A percentile compares a stretch with the other conserved stretches of the same genome.
Evolutionary conservation across 2,888 invertebrate genomes (phyloP).

Genomic region (Drosophila stalkeri): DNA sequence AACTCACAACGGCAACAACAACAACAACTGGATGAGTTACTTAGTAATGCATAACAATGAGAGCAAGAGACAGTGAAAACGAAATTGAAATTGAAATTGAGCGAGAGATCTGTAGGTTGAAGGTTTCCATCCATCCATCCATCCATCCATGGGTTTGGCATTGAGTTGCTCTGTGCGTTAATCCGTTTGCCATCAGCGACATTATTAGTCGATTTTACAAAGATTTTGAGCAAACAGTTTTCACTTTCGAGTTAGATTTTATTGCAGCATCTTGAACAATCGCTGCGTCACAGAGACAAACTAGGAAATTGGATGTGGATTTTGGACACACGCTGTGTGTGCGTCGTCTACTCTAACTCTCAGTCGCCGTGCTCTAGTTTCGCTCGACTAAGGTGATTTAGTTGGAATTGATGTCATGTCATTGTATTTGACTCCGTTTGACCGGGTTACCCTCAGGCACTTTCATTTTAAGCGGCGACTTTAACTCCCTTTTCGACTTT

Average conservation of each 20-base stretch:
- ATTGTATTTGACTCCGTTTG: slow-evolving; percentile 36
- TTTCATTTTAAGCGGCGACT: slow-evolving; percentile 24
- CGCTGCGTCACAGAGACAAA: slow-evolving; percentile 33
- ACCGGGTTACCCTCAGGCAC: slow-evolving; percentile 49
- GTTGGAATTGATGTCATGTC: slow-evolving; percentile 40
- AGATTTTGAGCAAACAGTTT: slow-evolving; percentile 26
- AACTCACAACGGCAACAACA: slow-evolving; percentile 47
- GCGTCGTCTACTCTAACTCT: not conserved
- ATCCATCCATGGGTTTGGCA: slow-evolving; percentile 30
- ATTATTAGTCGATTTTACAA: slow-evolving; percentile 82
- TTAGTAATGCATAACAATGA: slow-evolving; percentile 75
- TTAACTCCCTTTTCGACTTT: slow-evolving; percentile 28
- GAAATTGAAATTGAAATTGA: slow-evolving; percentile 19
- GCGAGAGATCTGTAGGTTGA: slow-evolving; percentile 10
- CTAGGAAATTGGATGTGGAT: slow-evolving; percentile 35
- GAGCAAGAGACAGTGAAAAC: slow-evolving; percentile 16
- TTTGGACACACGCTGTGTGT: slow-evolving; percentile 58
- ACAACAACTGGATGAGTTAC: slow-evolving; percentile 54
- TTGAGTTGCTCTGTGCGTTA: slow-evolving; percentile 61
- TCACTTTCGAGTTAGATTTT: slow-evolving; percentile 81
- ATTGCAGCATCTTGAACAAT: slow-evolving; percentile 84
- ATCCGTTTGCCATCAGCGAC: slow-evolving; percentile 83
- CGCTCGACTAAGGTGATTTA: slow-evolving; percentile 56
- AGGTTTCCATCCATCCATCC: slow-evolving; percentile 1
- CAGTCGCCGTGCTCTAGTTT: slow-evolving; percentile 56